Evolutionary conservation across 2,113 vertebrate genomes (phyloP).

Genomic region (Taurulus bubalis): DNA sequence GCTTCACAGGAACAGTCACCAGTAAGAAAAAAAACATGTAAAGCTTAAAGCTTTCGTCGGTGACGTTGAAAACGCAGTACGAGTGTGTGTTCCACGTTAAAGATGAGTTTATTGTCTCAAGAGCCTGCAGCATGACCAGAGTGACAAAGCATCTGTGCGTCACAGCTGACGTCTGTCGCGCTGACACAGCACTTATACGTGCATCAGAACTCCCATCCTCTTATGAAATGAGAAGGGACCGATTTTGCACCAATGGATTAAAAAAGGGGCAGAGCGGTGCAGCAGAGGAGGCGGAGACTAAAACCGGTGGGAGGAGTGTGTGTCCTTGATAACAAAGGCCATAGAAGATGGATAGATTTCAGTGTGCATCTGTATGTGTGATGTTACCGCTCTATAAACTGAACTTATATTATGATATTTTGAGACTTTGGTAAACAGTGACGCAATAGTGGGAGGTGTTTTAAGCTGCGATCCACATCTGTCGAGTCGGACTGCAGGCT

Average conservation of each 20-base stretch:
- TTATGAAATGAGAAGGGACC: not conserved
- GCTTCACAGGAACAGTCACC: too few relatives aligned
- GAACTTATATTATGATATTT: not conserved
- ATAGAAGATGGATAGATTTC: not conserved
- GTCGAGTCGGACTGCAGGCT: constrained; percentile 11
- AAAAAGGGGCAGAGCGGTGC: not conserved
- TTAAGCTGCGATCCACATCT: constrained; percentile 10
- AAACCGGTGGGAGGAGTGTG: not conserved
- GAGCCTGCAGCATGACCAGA: not conserved
- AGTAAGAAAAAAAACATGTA: too few relatives aligned
- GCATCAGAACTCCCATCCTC: not conserved
- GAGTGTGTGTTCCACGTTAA: not conserved
- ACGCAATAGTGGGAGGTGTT: not conserved
- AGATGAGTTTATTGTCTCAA: not conserved
- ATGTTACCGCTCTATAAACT: not conserved
- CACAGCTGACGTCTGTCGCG: not conserved
- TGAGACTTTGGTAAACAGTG: not conserved
- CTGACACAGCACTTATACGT: not conserved
- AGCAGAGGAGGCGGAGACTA: not conserved
- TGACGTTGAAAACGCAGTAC: not conserved
- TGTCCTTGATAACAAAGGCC: too few relatives aligned
- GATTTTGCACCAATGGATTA: not conserved
- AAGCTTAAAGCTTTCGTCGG: too few relatives aligned
- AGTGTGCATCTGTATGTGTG: not conserved
- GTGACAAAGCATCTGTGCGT: not conserved